Evolutionary conservation across 2,113 vertebrate genomes (phyloP).

Genomic region (Pundamilia nyererei): DNA sequence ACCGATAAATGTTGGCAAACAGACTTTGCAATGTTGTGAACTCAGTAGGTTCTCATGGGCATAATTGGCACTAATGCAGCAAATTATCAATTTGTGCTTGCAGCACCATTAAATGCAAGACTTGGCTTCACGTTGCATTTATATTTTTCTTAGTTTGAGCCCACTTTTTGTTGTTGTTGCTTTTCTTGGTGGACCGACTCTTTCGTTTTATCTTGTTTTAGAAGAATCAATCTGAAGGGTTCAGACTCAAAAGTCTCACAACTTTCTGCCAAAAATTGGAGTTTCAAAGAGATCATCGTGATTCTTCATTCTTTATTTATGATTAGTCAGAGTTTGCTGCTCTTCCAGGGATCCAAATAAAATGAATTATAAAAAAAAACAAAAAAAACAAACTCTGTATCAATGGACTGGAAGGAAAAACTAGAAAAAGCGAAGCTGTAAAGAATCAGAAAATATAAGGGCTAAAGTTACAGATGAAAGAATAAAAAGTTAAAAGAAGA

Average conservation of each 20-base stretch:
- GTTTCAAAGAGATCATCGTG: background rate
- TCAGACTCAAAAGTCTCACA: background rate
- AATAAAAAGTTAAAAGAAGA: background rate
- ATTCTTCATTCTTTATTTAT: background rate
- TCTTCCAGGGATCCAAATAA: background rate
- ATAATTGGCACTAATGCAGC: background rate
- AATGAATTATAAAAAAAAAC: background rate
- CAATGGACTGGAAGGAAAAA: background rate
- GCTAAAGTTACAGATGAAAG: background rate
- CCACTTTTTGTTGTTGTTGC: background rate
- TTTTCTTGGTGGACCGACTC: background rate
- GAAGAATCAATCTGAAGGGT: background rate
- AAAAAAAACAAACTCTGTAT: rapidly evolving
- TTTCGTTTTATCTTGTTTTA: background rate
- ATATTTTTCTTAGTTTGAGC: background rate
- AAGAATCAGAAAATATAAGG: background rate
- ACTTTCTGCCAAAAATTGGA: background rate
- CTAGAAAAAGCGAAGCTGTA: background rate
- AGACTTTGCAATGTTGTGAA: background rate
- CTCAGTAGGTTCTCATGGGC: background rate
- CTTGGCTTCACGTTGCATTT: background rate
- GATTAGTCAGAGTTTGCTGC: background rate
- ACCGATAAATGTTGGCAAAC: background rate
- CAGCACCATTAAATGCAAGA: background rate
- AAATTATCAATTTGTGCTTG: background rate